Percentiles rank a stretch among this genome's conserved stretches.
These are phyloP conservation scores for Eilema griseolum DNA, from an alignment of 2,888 invertebrate genomes.

Conservation along the genomic window DNA sequence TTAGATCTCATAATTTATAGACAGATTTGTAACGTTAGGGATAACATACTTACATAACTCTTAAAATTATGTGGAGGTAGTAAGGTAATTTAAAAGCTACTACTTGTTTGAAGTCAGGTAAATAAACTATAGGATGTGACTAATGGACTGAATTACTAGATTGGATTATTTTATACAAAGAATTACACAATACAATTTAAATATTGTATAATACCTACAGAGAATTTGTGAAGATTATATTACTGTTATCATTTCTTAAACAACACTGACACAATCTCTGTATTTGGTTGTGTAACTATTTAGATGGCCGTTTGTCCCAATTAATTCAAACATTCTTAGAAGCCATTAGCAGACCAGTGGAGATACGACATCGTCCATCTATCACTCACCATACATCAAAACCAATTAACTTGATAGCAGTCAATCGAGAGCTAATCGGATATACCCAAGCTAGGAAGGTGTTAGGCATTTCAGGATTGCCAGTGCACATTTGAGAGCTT, in stretches of 20 bases:
- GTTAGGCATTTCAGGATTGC: not conserved
- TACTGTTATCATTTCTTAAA: slow-evolving; percentile 38
- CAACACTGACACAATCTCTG: slow-evolving; percentile 52
- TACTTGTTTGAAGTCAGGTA: too few relatives aligned
- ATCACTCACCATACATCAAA: slow-evolving; percentile 10
- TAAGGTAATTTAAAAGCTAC: too few relatives aligned
- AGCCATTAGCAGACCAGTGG: slow-evolving; percentile 40
- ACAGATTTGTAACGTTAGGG: too few relatives aligned
- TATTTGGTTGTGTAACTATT: slow-evolving; percentile 49
- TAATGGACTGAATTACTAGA: too few relatives aligned
- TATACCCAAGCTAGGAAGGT: not conserved
- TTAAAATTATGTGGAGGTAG: too few relatives aligned
- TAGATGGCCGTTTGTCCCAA: slow-evolving; percentile 47
- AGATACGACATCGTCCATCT: slow-evolving; percentile 5
- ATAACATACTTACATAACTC: too few relatives aligned
- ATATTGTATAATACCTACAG: not conserved
- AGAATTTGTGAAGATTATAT: slow-evolving; percentile 27
- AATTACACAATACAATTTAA: not conserved
- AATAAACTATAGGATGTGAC: too few relatives aligned
- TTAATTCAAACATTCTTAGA: slow-evolving; percentile 57
- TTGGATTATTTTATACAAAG: not conserved
- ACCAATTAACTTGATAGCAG: slow-evolving; percentile 31
- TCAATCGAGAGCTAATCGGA: not conserved
- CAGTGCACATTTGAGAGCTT: not conserved
- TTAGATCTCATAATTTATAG: too few relatives aligned